A percentile compares a stretch with the other conserved stretches of the same genome.
Conservation (phyloP, 1,140 invertebrate genomes). For the Lutraria rhynchaena region DNA sequence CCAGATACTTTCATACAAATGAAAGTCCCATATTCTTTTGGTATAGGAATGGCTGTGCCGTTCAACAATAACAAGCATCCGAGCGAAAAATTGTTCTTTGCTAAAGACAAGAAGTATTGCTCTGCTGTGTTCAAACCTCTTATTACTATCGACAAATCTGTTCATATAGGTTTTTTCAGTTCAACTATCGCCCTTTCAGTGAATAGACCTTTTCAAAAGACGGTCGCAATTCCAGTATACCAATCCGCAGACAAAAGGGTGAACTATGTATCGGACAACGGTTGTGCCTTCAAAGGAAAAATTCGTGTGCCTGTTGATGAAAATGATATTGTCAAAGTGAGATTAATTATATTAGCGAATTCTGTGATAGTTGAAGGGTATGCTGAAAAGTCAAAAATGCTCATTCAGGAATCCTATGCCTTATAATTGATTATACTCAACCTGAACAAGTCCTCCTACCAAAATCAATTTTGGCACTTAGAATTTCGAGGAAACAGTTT, state of each 20-base stretch:
- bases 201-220: conserved; percentile 40
- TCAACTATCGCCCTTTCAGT: background rate
- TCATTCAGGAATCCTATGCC: background rate
- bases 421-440: too few relatives aligned
- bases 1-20: background rate
- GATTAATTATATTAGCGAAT: conserved; percentile 11
- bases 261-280: conserved; percentile 33
- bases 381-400: conserved; percentile 8
- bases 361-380: conserved; percentile 28
- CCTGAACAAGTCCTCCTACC: too few relatives aligned
- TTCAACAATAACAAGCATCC: conserved; percentile 43
- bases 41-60: conserved; percentile 50
- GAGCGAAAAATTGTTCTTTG: conserved; percentile 37
- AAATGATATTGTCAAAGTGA: conserved; percentile 2
- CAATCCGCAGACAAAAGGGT: background rate
- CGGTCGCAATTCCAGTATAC: conserved; percentile 31
- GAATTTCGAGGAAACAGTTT: too few relatives aligned
- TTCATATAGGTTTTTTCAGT: background rate
- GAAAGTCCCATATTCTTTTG: conserved; percentile 11
- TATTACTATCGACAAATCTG: conserved; percentile 3
- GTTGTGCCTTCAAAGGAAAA: conserved; percentile 28
- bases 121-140: conserved; percentile 42
- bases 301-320: conserved; percentile 20
- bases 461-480: too few relatives aligned
- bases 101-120: conserved; percentile 36